Base-by-base conservation (phyloP, 1,140 invertebrate genomes). In the Tetramorium simillimum region DNA sequence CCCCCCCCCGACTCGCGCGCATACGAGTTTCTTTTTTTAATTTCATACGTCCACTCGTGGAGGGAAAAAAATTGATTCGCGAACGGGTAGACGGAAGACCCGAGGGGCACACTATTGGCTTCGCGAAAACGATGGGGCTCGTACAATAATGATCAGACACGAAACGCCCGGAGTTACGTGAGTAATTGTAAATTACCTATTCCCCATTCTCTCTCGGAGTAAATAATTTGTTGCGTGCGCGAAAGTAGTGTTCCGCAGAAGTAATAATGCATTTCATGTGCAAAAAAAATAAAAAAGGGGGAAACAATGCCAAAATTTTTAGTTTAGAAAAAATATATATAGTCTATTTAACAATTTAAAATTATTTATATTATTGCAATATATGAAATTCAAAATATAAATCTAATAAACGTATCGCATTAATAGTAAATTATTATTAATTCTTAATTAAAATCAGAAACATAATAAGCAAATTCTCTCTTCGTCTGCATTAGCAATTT, bases 61-160 rank as follows among this genome's bases (percentile, higher is more conserved):
- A 60, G 88, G 85, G 88, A 89, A 89, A 53, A 87, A 89, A 89
- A 89, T 90, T 89, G 88, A 90, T 90, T 82, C 76, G 85, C 85
- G 53, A 72, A 88, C 75, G 69, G 75, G 78, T 86, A 72, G 85
- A 85, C 76, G 73, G 77, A 72, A 86, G 28, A 58, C 60, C 72
- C 84, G 49, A 76, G 56, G 88, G 88, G 89, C 89, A 90, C 33
- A 63, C 46, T 75, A 56, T 73, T 87, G 89, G 89, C 89, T 90
- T 90, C 89, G 37, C 73, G 88, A 89, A 89, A 89, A 84, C 72
- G 85, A 70, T 53, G 82, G 72, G 72, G 88, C 70, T 69, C 76
- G 72, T 78, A 88, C 72, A 90, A 90, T 90, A 87, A 90, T 82
- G 58, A 78, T 78, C 58, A 43, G 75, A 51, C 82, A 51, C 82